Conservation (phyloP, 2,113 vertebrate genomes). For the Sinocyclocheilus rhinocerous region DNA sequence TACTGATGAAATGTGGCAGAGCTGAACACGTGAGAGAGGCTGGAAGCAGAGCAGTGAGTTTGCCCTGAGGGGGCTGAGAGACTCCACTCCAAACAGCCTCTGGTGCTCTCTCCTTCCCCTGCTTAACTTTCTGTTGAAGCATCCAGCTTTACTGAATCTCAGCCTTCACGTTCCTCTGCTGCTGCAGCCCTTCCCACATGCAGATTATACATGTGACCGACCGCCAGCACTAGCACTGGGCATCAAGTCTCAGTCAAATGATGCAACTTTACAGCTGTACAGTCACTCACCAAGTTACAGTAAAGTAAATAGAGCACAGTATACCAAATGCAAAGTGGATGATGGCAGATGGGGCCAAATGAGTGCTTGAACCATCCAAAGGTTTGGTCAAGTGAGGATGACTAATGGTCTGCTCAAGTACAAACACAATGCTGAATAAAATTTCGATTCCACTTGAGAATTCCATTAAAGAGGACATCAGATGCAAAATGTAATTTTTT, state of each 20-base stretch:
- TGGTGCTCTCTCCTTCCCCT: constrained; percentile 4
- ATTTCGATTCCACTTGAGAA: too few species aligned
- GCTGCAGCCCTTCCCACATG: constrained; percentile 32
- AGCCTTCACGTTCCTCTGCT: constrained; percentile 30
- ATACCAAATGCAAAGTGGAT: neutral
- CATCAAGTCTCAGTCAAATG: neutral
- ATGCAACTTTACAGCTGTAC: neutral
- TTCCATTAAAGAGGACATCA: too few species aligned
- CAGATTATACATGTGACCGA: constrained; percentile 31
- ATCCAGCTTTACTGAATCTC: constrained; percentile 26
- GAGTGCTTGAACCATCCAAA: neutral
- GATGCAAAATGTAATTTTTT: too few species aligned
- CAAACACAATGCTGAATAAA: too few species aligned
- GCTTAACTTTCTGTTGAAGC: constrained; percentile 38
- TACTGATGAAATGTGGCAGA: constrained; percentile 27
- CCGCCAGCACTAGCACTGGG: neutral
- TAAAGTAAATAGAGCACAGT: neutral
- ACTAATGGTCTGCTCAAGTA: neutral
- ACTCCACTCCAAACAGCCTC: constrained; percentile 1
- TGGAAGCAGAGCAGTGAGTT: constrained; percentile 21
- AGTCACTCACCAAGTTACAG: neutral
- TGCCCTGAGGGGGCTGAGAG: constrained; percentile 12
- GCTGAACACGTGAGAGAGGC: neutral
- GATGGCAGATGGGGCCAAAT: neutral
- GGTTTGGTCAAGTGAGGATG: neutral